Conservation (phyloP, 2,113 vertebrate genomes). For the Parotia lawesii region DNA sequence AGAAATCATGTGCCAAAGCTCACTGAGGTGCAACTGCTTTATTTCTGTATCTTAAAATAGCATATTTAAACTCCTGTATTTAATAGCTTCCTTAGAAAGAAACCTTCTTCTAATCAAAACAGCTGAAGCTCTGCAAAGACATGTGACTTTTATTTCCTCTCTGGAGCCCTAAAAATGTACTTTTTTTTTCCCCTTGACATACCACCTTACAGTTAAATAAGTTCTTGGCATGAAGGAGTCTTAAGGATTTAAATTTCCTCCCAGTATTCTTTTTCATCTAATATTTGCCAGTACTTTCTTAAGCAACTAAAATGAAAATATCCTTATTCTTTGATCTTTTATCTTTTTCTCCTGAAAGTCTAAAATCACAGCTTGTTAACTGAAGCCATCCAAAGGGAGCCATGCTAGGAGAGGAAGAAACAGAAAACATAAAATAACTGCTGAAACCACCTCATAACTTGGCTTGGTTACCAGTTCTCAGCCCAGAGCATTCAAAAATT, state of each 20-base stretch:
- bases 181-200: neutral
- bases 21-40: neutral
- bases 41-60: constrained; percentile 16
- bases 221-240: neutral
- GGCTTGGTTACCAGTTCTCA: neutral
- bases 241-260: neutral
- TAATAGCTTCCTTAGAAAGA: constrained; percentile 33
- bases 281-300: neutral
- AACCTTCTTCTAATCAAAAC: constrained; percentile 11
- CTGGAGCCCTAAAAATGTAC: neutral
- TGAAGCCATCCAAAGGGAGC: neutral
- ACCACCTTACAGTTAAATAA: neutral
- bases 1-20: neutral
- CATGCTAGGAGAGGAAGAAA: neutral
- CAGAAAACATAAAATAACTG: neutral
- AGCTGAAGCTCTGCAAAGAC: neutral
- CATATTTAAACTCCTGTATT: neutral
- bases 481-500: neutral
- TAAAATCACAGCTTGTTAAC: neutral
- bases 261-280: neutral
- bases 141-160: neutral
- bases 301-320: neutral
- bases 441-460: neutral
- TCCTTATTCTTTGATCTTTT: neutral
- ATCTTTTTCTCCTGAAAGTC: neutral